Evolutionary conservation across 2,888 invertebrate species (phyloP).

Genomic region (Mamestra brassicae): DNA sequence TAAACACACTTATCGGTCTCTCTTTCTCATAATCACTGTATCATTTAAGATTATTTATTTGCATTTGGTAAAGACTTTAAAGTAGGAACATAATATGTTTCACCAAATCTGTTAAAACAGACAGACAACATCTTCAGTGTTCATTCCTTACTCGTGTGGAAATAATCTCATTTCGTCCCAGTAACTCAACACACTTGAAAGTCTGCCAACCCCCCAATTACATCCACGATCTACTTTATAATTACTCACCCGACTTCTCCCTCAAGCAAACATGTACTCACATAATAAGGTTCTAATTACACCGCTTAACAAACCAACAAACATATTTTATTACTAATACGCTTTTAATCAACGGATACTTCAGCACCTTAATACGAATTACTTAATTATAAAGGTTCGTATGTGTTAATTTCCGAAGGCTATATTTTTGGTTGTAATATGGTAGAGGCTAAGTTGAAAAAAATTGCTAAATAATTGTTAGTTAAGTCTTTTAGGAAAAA

Average conservation of each 20-base stretch:
- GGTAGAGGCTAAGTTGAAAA: slow-evolving; percentile 52
- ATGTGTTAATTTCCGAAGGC: slow-evolving; percentile 24
- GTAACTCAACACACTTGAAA: slow-evolving; percentile 46
- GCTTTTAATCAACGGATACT: slow-evolving; percentile 62
- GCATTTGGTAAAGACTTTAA: too few species aligned
- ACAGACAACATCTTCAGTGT: slow-evolving; percentile 5
- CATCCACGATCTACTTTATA: slow-evolving; percentile 52
- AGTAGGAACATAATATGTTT: too few species aligned
- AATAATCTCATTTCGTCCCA: slow-evolving; percentile 27
- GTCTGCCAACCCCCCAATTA: slow-evolving; percentile 44
- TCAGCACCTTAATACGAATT: slow-evolving; percentile 41
- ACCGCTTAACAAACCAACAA: slow-evolving; percentile 42
- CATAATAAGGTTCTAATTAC: slow-evolving; percentile 61
- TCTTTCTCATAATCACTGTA: not conserved
- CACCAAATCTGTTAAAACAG: not conserved
- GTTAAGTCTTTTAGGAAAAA: slow-evolving; percentile 36
- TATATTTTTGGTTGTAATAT: slow-evolving; percentile 1
- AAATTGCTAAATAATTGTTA: slow-evolving; percentile 59
- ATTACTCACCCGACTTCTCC: slow-evolving; percentile 52
- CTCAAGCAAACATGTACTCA: slow-evolving; percentile 49
- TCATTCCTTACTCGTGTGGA: slow-evolving; percentile 3
- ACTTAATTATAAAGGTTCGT: slow-evolving; percentile 46
- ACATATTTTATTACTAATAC: slow-evolving; percentile 59
- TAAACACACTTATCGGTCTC: not conserved
- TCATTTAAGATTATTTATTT: too few species aligned